A percentile compares a stretch with the other conserved stretches of the same genome.
Evolutionary conservation across 2,113 vertebrate species (phyloP).

Genomic region (Podilymbus podiceps): DNA sequence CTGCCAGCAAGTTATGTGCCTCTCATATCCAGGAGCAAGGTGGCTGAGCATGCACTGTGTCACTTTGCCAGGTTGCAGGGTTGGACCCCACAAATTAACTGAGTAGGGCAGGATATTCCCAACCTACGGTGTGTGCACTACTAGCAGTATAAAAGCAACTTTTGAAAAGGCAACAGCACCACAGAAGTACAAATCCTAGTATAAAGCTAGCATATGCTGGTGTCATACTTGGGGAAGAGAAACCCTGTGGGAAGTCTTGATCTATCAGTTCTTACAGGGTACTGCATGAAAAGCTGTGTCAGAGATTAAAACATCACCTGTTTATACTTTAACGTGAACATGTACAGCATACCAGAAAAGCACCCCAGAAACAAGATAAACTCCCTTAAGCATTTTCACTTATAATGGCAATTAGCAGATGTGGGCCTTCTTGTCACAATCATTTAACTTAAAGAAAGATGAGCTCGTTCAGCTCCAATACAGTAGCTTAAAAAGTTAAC

Average conservation of each 20-base stretch:
- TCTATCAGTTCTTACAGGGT: neutral
- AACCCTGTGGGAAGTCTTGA: neutral
- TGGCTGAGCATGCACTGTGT: neutral
- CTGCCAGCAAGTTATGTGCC: neutral
- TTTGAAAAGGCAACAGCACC: neutral
- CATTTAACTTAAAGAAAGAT: neutral
- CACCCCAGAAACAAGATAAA: neutral
- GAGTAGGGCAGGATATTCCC: neutral
- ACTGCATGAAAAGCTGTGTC: neutral
- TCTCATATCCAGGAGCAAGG: neutral
- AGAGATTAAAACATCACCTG: neutral
- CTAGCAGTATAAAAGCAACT: neutral
- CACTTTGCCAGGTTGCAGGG: neutral
- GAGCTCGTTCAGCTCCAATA: neutral
- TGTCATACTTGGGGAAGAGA: neutral
- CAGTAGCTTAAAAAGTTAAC: neutral
- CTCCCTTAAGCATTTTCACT: neutral
- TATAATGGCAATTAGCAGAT: neutral
- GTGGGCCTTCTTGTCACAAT: neutral
- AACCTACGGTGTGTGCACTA: neutral
- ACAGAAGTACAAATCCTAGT: neutral
- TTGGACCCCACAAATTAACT: neutral
- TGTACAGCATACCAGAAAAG: neutral
- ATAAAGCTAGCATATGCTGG: neutral
- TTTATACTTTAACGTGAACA: neutral